These are phyloP conservation scores for Zingel zingel DNA, from an alignment of 2,113 vertebrate species.

Conservation along the genomic window DNA sequence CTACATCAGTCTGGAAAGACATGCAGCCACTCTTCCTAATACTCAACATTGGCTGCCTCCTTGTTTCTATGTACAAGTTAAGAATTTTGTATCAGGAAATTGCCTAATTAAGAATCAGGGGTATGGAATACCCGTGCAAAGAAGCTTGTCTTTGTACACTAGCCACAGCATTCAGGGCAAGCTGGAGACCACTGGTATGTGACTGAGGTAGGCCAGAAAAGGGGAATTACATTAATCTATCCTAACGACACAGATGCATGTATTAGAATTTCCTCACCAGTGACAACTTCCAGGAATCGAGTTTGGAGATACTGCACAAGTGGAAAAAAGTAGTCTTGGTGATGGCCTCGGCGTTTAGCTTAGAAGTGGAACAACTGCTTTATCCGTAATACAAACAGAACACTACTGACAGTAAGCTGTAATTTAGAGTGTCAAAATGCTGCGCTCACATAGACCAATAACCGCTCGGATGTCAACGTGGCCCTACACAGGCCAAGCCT, in stretches of 20 bases:
- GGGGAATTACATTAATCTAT: not conserved
- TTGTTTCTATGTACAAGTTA: not conserved
- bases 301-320: not conserved
- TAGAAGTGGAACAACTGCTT: not conserved
- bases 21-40: not conserved
- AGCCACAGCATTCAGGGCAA: not conserved
- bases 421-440: conserved; percentile 30
- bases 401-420: not conserved
- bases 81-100: conserved; percentile 16
- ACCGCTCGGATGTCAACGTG: conserved; percentile 43
- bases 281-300: not conserved
- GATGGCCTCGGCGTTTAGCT: conserved; percentile 1
- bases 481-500: conserved; percentile 27
- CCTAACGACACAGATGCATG: not conserved
- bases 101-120: not conserved
- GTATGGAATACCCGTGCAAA: not conserved
- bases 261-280: not conserved
- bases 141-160: not conserved
- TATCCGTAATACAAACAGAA: not conserved
- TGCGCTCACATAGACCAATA: conserved; percentile 36
- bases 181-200: conserved; percentile 2
- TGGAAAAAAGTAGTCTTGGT: not conserved
- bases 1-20: not conserved
- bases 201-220: not conserved
- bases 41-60: not conserved